Conservation (phyloP, 2,797 vertebrate species). For the Bradypodion ventrale region DNA sequence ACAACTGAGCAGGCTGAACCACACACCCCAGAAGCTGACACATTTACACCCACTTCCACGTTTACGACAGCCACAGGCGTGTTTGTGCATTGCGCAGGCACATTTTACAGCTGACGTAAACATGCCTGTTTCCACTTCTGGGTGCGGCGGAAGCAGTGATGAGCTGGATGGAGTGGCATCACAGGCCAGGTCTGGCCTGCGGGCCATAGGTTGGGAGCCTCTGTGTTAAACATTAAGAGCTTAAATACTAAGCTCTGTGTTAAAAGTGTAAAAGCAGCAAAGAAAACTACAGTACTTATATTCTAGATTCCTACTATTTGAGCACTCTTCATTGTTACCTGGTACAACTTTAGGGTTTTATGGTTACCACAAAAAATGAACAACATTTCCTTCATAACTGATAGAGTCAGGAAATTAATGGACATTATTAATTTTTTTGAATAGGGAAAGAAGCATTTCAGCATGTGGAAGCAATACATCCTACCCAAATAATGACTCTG, state of each 20-base stretch:
- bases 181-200: too few species aligned
- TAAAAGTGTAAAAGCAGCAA: background rate
- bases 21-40: too few species aligned
- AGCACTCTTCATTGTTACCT: background rate
- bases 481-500: background rate
- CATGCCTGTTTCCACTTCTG: too few species aligned
- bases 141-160: too few species aligned
- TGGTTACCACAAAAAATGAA: background rate
- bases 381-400: background rate
- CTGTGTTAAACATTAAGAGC: background rate
- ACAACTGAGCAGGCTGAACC: too few species aligned
- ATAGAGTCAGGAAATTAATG: background rate
- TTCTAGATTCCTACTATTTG: background rate
- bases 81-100: too few species aligned
- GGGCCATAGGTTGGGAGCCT: too few species aligned
- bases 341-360: background rate
- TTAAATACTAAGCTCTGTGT: background rate
- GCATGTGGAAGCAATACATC: background rate
- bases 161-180: too few species aligned
- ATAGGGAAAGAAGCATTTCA: background rate
- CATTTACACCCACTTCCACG: too few species aligned
- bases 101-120: too few species aligned
- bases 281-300: background rate
- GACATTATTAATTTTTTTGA: background rate
- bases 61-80: too few species aligned